These are phyloP conservation scores for Chaetodon auriga DNA, from an alignment of 2,113 vertebrate genomes.

Conservation along the genomic window DNA sequence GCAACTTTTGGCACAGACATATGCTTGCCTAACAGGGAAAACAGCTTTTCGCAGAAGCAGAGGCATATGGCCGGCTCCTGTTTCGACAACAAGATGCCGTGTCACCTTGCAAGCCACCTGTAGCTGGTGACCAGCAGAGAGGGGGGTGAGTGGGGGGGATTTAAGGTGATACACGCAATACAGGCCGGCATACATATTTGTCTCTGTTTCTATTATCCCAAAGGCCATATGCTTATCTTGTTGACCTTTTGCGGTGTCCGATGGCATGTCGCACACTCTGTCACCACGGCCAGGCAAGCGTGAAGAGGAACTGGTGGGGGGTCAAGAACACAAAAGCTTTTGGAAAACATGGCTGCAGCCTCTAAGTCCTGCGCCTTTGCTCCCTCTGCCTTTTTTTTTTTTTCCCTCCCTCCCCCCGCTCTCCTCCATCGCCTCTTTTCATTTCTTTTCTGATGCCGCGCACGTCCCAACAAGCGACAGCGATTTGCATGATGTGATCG, in stretches of 20 bases:
- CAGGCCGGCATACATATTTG: constrained; percentile 66
- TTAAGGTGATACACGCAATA: constrained; percentile 48
- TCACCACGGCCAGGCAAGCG: constrained; percentile 65
- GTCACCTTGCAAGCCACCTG: constrained; percentile 83
- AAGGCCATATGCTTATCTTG: constrained; percentile 80
- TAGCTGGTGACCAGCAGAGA: constrained; percentile 59
- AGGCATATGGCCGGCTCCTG: constrained; percentile 76
- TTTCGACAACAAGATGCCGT: constrained; percentile 75
- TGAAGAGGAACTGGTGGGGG: constrained; percentile 69
- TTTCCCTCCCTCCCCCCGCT: neutral
- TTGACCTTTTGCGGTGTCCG: constrained; percentile 73
- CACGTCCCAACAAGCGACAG: constrained; percentile 72
- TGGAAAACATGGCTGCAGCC: constrained; percentile 39
- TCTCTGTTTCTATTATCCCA: constrained; percentile 61
- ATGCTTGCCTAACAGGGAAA: constrained; percentile 73
- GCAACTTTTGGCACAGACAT: constrained; percentile 67
- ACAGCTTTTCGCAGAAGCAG: constrained; percentile 70
- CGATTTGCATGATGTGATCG: constrained; percentile 79
- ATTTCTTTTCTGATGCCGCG: constrained; percentile 60
- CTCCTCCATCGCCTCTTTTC: constrained; percentile 18
- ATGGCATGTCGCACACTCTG: constrained; percentile 71
- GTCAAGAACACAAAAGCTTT: constrained; percentile 64
- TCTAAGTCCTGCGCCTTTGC: constrained; percentile 33
- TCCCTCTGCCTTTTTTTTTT: neutral
- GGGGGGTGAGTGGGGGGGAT: neutral